These are phyloP conservation scores for Apodemia zela DNA, from an alignment of 2,888 invertebrate genomes.

Conservation along the genomic window DNA sequence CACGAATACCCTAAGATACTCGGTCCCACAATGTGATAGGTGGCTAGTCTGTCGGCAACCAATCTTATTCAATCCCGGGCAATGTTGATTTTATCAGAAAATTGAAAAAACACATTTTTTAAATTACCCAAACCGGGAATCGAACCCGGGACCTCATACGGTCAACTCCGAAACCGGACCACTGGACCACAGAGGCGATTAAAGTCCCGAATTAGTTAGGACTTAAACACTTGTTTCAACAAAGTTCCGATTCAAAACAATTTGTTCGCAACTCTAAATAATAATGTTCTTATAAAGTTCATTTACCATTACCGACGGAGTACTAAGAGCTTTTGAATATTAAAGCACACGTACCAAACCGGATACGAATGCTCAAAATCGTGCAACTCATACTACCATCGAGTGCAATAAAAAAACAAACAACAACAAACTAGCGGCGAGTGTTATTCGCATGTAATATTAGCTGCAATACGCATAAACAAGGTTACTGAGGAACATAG, in stretches of 20 bases:
- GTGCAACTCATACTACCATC: constrained; percentile 49
- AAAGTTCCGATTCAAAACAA: not conserved
- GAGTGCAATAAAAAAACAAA: constrained; percentile 50
- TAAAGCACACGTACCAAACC: constrained; percentile 19
- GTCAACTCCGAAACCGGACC: too few relatives aligned
- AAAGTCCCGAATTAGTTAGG: too few relatives aligned
- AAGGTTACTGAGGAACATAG: constrained; percentile 69
- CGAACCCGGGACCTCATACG: too few relatives aligned
- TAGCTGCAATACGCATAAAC: constrained; percentile 75
- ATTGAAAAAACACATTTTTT: too few relatives aligned
- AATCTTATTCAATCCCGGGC: too few relatives aligned
- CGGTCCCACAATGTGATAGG: too few relatives aligned
- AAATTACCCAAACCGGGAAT: too few relatives aligned
- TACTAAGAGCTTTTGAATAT: constrained; percentile 12
- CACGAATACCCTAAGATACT: too few relatives aligned
- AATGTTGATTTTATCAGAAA: too few relatives aligned
- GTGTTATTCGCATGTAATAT: constrained; percentile 71
- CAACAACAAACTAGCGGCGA: constrained; percentile 54
- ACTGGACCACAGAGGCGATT: too few relatives aligned
- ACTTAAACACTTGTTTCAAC: not conserved
- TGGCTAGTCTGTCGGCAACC: too few relatives aligned
- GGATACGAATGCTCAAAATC: constrained; percentile 27
- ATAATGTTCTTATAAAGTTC: constrained; percentile 9
- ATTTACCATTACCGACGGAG: constrained; percentile 1
- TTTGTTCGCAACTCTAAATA: not conserved